Evolutionary conservation across 1,140 invertebrate species (phyloP).

Genomic region (Anoplophora glabripennis): DNA sequence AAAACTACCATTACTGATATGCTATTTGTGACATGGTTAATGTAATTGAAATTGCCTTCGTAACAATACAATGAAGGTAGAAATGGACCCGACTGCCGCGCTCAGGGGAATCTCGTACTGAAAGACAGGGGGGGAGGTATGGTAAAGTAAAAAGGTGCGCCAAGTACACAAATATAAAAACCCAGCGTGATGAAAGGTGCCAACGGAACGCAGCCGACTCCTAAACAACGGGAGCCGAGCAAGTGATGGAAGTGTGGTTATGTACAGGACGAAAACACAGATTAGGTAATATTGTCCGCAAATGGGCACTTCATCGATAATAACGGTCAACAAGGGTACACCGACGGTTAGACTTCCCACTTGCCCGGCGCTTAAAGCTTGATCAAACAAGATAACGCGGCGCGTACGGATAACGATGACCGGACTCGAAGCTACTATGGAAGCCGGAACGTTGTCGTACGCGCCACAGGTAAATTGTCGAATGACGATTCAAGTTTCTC

Average conservation of each 20-base stretch:
- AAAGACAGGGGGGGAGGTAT: too few species aligned
- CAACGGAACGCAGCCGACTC: conserved; percentile 5
- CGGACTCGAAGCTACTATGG: background rate
- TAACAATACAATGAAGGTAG: too few species aligned
- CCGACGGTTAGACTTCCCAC: conserved; percentile 14
- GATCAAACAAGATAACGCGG: conserved; percentile 1
- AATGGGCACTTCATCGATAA: conserved; percentile 36
- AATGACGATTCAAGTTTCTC: background rate
- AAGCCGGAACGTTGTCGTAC: background rate
- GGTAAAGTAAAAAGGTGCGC: too few species aligned
- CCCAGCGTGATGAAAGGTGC: conserved; percentile 8
- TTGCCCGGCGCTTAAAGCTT: conserved; percentile 23
- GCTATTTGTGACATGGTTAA: conserved; percentile 41
- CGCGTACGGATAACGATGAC: background rate
- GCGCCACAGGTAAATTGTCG: conserved; percentile 2
- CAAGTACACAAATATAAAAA: background rate
- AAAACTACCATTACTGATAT: conserved; percentile 41
- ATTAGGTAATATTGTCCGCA: conserved; percentile 40
- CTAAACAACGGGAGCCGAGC: conserved; percentile 22
- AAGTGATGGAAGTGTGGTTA: conserved; percentile 23
- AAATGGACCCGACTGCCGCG: background rate
- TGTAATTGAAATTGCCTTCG: conserved; percentile 7
- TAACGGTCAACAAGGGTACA: conserved; percentile 35
- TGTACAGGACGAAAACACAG: conserved; percentile 20
- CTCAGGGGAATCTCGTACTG: background rate